Evolutionary conservation across 2,888 invertebrate genomes (phyloP).

Genomic region (Dioctria rufipes): DNA sequence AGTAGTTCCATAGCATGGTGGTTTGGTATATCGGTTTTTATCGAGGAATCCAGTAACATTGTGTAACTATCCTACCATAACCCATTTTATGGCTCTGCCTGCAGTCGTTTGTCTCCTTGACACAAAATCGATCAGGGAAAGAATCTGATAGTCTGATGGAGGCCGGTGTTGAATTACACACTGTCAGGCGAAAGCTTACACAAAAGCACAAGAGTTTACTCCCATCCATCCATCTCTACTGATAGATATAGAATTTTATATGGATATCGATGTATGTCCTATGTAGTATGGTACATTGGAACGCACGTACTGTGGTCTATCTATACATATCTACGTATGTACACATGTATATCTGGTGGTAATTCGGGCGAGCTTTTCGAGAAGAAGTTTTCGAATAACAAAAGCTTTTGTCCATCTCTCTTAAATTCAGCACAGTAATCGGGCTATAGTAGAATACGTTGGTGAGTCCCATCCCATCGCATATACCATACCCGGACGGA

Average conservation of each 20-base stretch:
- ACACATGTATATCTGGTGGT: slow-evolving; percentile 7
- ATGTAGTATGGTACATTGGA: not conserved
- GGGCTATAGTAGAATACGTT: not conserved
- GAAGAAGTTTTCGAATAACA: slow-evolving; percentile 36
- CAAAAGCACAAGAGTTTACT: slow-evolving; percentile 42
- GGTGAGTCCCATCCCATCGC: not conserved
- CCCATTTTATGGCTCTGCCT: slow-evolving; percentile 55
- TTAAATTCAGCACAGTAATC: not conserved
- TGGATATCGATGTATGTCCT: no score
- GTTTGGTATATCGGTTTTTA: slow-evolving; percentile 42
- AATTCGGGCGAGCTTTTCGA: slow-evolving; percentile 38
- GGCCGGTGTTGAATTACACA: slow-evolving; percentile 54
- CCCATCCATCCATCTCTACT: slow-evolving; percentile 22
- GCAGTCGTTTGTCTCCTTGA: slow-evolving; percentile 57
- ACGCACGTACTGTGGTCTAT: slow-evolving; percentile 43
- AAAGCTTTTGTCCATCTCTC: slow-evolving; percentile 44
- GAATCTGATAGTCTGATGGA: slow-evolving; percentile 50
- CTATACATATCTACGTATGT: not conserved
- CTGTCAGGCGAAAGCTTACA: slow-evolving; percentile 48
- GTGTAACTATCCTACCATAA: slow-evolving; percentile 53
- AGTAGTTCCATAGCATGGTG: slow-evolving; percentile 1
- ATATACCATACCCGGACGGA: not conserved
- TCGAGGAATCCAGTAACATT: slow-evolving; percentile 41
- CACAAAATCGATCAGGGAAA: slow-evolving; percentile 57
- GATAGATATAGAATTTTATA: no score